Evolutionary conservation across 1,140 invertebrate species (phyloP), one percentile per base, ranked within the genome.

Genomic region (Eumaeus atala): DNA sequence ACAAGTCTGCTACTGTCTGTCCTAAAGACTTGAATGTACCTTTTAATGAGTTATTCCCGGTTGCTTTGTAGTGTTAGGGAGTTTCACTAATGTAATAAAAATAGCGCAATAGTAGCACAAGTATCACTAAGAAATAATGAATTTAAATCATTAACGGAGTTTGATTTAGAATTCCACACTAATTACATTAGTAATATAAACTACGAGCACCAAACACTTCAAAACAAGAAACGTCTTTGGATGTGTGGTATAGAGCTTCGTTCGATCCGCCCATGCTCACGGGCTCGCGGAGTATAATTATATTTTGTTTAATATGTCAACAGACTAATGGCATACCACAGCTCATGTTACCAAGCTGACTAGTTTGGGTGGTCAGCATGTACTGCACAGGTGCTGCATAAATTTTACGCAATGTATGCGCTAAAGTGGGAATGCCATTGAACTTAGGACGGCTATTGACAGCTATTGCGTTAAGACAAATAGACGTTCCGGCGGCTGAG

Each of bases 401-500:
- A 77, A 79, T 67, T 81, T 72, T 74, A 82, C 69, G 72, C 77
- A 72, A 77, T 77, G 66, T 71, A 74, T 77, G 77, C 78, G 77
- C 83, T 73, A 84, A 84, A 83, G 76, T 75, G 65, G 69, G 68
- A 74, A 75, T 84, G 80, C 78, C 79, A 86, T 77, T 86, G 80
- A 84, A 86, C 79, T 83, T 81, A 70, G 70, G 74, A 74, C 72
- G 73, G 76, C 72, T 82, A 84, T 86, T 86, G 83, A 86, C 80
- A 81, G 76, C 76, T 78, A 84, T 83, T 84, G 80, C 80, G 83
- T 83, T 84, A 84, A 86, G 76, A 84, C 80, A 86, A 86, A 86
- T 81, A 86, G 66, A 81, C 70, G 79, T 76, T 76, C 70, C 72
- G 75, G 71, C 77, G 71, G 73, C 74, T 81, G 64, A 78, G 77